Conservation (phyloP, 2,888 invertebrate species). For the Ligdia adustata region DNA sequence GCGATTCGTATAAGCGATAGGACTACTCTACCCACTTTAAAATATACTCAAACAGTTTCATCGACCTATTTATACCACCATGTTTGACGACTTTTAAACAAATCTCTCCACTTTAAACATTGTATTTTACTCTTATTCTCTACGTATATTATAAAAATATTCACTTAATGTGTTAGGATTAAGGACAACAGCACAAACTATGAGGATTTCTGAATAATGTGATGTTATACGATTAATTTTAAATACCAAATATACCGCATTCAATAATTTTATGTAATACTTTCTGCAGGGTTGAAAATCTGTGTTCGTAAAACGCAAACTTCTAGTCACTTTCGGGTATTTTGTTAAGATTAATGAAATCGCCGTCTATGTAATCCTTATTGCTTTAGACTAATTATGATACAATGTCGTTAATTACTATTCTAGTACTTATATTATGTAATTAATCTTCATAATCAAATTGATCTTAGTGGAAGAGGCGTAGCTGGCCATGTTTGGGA, state of each 20-base stretch:
- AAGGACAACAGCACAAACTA: constrained; percentile 32
- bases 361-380: constrained; percentile 1
- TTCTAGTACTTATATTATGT: constrained; percentile 21
- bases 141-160: constrained; percentile 30
- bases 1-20: constrained; percentile 34
- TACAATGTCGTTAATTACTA: constrained; percentile 19
- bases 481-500: constrained; percentile 75
- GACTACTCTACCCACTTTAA: constrained; percentile 32
- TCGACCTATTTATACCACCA: constrained; percentile 38
- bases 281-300: constrained; percentile 61
- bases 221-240: constrained; percentile 17
- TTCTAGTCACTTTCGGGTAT: constrained; percentile 50
- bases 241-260: constrained; percentile 26
- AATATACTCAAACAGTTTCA: constrained; percentile 33
- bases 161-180: constrained; percentile 34
- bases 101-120: constrained; percentile 40
- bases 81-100: constrained; percentile 34
- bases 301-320: constrained; percentile 57
- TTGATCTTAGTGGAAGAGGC: constrained; percentile 58
- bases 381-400: constrained; percentile 12
- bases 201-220: constrained; percentile 13
- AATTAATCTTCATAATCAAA: constrained; percentile 38
- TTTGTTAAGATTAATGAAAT: constrained; percentile 14
- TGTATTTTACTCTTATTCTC: constrained; percentile 39
- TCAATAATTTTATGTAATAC: constrained; percentile 42